A percentile compares a stretch with the other conserved stretches of the same genome.
Conservation (phyloP, 2,797 vertebrate genomes). For the Hippoglossus hippoglossus region DNA sequence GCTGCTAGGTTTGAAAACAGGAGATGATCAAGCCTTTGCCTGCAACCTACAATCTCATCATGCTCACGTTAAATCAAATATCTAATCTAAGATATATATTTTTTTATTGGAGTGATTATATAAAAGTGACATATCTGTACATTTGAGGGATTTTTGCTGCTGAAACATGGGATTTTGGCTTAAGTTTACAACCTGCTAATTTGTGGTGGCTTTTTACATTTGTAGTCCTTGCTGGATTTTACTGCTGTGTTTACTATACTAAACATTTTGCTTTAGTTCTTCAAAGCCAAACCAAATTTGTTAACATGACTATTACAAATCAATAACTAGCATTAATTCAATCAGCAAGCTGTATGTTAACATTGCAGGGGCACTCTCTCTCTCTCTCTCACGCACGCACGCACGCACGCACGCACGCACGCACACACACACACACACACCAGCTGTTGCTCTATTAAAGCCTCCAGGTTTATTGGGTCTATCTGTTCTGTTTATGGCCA, state of each 20-base stretch:
- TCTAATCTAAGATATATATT: neutral
- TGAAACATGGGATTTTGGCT: no score
- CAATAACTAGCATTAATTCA: conserved; percentile 3
- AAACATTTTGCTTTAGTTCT: neutral
- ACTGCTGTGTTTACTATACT: conserved; percentile 4
- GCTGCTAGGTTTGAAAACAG: conserved; percentile 59
- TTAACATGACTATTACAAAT: neutral
- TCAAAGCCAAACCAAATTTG: neutral
- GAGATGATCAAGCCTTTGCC: conserved; percentile 36
- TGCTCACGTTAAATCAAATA: conserved; percentile 7
- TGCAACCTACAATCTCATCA: conserved; percentile 23
- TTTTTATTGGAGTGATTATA: neutral
- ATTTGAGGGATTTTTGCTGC: neutral
- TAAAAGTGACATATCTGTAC: neutral
- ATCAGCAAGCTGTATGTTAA: neutral
- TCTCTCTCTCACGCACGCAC: no score
- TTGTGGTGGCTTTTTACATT: neutral
- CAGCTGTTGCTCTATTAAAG: conserved; percentile 68
- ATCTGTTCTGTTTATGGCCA: conserved; percentile 67
- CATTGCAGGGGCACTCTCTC: conserved; percentile 9
- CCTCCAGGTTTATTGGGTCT: conserved; percentile 72
- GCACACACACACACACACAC: conserved; percentile 5
- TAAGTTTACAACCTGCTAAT: no score
- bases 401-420: conserved; percentile 8
- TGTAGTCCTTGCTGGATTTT: conserved; percentile 9